These are phyloP conservation scores for Epinotia brunnichana DNA, from an alignment of 2,888 invertebrate genomes.

Conservation along the genomic window DNA sequence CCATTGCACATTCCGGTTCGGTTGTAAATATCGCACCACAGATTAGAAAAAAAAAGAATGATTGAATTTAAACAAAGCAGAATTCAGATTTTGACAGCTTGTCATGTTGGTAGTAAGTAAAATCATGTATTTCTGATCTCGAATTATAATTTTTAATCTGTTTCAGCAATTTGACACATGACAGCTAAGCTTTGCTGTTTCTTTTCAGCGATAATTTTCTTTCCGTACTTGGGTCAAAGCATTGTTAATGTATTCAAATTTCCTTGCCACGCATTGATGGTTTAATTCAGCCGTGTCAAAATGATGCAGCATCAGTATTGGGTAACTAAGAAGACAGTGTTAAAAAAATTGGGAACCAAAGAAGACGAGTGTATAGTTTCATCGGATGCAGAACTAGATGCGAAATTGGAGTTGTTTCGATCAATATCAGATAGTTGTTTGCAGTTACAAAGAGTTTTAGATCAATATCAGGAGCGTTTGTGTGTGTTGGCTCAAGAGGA, in stretches of 20 bases:
- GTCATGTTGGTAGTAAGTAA: conserved; percentile 20
- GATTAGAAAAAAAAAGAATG: conserved; percentile 52
- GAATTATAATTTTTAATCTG: conserved; percentile 23
- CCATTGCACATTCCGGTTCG: conserved; percentile 79
- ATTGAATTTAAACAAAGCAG: not conserved
- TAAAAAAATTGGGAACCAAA: conserved; percentile 96
- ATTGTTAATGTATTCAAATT: conserved; percentile 36
- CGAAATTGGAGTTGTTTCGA: conserved; percentile 96
- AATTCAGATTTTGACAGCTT: conserved; percentile 9
- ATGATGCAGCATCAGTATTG: conserved; percentile 98
- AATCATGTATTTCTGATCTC: not conserved
- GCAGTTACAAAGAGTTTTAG: conserved; percentile 93
- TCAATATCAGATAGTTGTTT: conserved; percentile 96
- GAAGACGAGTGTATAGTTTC: conserved; percentile 98
- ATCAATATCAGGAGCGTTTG: conserved; percentile 96
- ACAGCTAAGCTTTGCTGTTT: conserved; percentile 23
- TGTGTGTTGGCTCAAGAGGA: conserved; percentile 98
- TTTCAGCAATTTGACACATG: conserved; percentile 27
- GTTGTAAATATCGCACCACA: conserved; percentile 79
- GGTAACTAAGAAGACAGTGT: conserved; percentile 98
- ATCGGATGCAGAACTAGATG: conserved; percentile 97
- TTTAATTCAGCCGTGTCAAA: conserved; percentile 46
- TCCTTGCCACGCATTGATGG: conserved; percentile 37
- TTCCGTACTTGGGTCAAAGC: conserved; percentile 17
- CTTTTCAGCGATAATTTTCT: conserved; percentile 16